These are phyloP conservation scores for Xylocopa sonorina DNA, from an alignment of 1,140 invertebrate species.

Conservation along the genomic window DNA sequence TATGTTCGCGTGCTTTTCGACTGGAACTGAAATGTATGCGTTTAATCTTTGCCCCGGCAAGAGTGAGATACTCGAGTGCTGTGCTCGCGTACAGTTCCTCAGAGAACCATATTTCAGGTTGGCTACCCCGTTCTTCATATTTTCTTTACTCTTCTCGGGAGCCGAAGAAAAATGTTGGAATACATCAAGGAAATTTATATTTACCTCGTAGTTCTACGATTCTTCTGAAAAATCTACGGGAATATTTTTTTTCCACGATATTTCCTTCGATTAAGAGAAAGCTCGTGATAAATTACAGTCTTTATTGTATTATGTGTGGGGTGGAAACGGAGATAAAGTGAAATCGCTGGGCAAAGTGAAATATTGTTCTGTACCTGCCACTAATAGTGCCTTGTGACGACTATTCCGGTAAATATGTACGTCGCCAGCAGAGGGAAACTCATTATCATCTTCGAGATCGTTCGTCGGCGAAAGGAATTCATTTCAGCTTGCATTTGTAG, in stretches of 20 bases:
- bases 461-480: no score
- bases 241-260: neutral
- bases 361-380: no score
- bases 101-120: neutral
- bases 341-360: no score
- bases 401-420: no score
- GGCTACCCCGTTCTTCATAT: neutral
- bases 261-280: neutral
- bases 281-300: neutral
- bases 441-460: no score
- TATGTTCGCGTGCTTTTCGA: neutral
- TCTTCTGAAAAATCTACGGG: neutral
- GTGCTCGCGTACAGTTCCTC: neutral
- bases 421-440: no score
- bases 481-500: no score
- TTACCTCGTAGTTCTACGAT: neutral
- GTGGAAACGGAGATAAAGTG: no score
- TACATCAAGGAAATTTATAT: neutral
- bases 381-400: no score
- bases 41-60: neutral
- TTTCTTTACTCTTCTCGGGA: neutral
- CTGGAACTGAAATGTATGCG: neutral
- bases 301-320: no score
- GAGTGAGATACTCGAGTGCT: neutral
- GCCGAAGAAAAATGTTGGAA: neutral